Evolutionary conservation across 2,113 vertebrate genomes (phyloP), one percentile per base, ranked within the genome.

Genomic region (Lampris megalopsis): DNA sequence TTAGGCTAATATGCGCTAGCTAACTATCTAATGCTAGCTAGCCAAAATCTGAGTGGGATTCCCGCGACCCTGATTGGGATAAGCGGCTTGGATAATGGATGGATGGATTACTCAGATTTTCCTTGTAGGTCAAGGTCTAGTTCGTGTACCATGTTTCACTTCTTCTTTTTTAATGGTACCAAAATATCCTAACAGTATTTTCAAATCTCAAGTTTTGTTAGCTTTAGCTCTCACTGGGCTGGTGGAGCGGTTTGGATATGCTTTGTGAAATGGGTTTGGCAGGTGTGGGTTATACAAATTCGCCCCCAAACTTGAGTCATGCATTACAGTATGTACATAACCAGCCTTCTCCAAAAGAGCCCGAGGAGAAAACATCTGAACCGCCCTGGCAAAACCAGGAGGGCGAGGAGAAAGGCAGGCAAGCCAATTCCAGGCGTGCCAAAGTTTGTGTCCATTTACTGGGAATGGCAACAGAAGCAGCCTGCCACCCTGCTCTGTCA

Each of bases 401-500:
- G 94, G 95, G 94, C 94, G 95, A 96, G 92, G 95, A 96, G 95
- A 95, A 94, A 95, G 95, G 94, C 95, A 96, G 96, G 96, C 94
- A 89, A 96, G 95, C 94, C 97, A 98, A 97, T 97, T 96, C 24
- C 95, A 96, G 96, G 96, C 94, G 90, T 96, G 95, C 94, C 97
- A 98, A 97, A 97, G 96, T 98, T 97, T 96, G 96, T 96, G 96
- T 97, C 95, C 97, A 95, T 97, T 97, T 97, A 96, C 95, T 95
- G 95, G 95, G 94, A 97, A 92, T 87, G 92, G 95, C 94, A 96
- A 95, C 94, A 97, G 96, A 96, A 96, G 96, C 83, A 72, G 85
- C 79, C 81, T 90, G 85, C 90, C 91, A 84, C 86, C 90, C 86
- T 24, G 62, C 74, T 5, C 93, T 93, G 96, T 99, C 97, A 98